A percentile compares a stretch with the other conserved stretches of the same genome.
Conservation (phyloP, 64 coral and sea anemone genomes). For the Stichodactyla helianthus region DNA sequence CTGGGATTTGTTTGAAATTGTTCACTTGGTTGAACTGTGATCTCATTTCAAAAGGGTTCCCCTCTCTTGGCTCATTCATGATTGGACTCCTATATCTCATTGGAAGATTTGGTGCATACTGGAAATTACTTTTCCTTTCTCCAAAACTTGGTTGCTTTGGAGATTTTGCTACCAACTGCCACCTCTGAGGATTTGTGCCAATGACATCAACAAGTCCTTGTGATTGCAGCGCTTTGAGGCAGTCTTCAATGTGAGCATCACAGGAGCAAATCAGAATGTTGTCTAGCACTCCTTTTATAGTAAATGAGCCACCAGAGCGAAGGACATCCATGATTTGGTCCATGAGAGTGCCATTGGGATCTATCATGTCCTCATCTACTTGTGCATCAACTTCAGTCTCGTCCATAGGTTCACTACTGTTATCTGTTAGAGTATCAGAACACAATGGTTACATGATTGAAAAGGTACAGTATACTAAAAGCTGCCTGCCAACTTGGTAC, state of each 20-base stretch:
- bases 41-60: background rate
- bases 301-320: slow-evolving; percentile 9
- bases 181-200: background rate
- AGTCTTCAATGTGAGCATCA: background rate
- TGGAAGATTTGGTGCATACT: no score
- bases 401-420: background rate
- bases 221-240: background rate
- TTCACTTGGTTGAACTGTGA: background rate
- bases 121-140: background rate
- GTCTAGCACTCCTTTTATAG: background rate
- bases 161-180: background rate
- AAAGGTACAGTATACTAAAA: no score
- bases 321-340: slow-evolving; percentile 28
- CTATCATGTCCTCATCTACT: slow-evolving; percentile 19
- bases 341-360: background rate
- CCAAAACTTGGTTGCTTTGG: background rate
- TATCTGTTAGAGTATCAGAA: background rate
- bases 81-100: background rate
- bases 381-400: background rate
- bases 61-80: background rate
- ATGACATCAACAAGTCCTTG: background rate
- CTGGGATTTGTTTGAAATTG: background rate
- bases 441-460: background rate
- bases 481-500: no score
- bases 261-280: background rate